Conservation (phyloP, 2,113 vertebrate species). For the Rattus rattus region DNA sequence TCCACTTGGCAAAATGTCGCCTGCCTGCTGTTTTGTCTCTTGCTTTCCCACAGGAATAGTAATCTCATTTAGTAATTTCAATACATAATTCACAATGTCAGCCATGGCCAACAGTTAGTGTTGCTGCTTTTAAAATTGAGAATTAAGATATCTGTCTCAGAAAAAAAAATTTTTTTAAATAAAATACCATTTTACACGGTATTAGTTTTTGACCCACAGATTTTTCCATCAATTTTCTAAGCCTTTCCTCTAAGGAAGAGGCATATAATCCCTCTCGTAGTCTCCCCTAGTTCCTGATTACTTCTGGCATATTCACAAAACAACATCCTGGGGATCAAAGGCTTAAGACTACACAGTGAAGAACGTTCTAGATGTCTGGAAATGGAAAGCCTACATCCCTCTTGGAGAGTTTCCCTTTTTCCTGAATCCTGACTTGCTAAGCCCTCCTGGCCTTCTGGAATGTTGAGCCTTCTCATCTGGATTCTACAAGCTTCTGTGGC, state of each 20-base stretch:
- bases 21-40: slow-evolving; percentile 15
- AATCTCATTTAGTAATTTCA: slow-evolving; percentile 50
- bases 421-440: background rate
- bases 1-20: slow-evolving; percentile 27
- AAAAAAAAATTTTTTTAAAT: slow-evolving; percentile 51
- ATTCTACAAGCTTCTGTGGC: background rate
- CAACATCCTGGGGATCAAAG: background rate
- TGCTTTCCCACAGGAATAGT: background rate
- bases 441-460: background rate
- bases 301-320: slow-evolving; percentile 27
- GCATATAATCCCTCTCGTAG: background rate
- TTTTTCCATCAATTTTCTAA: background rate
- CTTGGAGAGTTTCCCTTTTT: slow-evolving; percentile 18
- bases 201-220: slow-evolving; percentile 16
- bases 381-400: background rate
- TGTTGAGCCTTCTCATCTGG: background rate
- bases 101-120: background rate
- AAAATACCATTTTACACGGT: slow-evolving; percentile 28
- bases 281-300: background rate
- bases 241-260: background rate
- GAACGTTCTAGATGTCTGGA: slow-evolving; percentile 13
- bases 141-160: slow-evolving; percentile 15
- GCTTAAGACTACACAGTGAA: slow-evolving; percentile 19
- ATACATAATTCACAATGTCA: slow-evolving; percentile 46
- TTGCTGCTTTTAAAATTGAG: slow-evolving; percentile 46